Evolutionary conservation across 2,797 vertebrate genomes (phyloP).

Genomic region (Macropus fuliginosus): DNA sequence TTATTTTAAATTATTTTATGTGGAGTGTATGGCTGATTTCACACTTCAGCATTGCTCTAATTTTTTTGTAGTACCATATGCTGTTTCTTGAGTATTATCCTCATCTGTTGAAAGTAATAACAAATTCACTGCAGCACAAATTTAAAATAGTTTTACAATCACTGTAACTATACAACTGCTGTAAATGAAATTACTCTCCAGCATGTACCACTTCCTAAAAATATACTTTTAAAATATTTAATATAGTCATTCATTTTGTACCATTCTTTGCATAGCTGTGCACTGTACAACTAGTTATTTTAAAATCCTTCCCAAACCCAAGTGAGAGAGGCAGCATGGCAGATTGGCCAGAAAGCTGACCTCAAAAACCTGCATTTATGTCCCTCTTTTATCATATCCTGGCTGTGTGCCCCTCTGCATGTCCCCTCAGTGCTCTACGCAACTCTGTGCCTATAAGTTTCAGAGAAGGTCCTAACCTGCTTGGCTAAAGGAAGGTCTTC

Average conservation of each 20-base stretch:
- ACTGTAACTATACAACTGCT: background rate
- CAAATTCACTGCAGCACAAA: background rate
- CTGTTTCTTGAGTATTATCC: constrained; percentile 22
- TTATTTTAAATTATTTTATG: constrained; percentile 3
- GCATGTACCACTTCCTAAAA: background rate
- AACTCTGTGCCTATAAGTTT: background rate
- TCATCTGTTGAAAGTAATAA: background rate
- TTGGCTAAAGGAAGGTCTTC: background rate
- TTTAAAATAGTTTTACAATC: constrained; percentile 9
- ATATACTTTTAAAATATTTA: background rate
- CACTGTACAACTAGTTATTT: background rate
- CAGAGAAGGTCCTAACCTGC: background rate
- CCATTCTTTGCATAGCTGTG: background rate
- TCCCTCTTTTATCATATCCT: background rate
- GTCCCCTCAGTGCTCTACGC: background rate
- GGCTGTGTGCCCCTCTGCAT: background rate
- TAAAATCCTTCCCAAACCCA: background rate
- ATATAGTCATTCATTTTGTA: background rate
- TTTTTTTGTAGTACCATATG: background rate
- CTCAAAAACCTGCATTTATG: background rate
- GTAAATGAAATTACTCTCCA: background rate
- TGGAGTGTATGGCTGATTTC: background rate
- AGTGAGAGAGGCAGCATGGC: background rate
- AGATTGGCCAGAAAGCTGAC: background rate
- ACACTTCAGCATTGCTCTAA: constrained; percentile 3